Base-by-base conservation (phyloP, 2,113 vertebrate species). In the Danionella cerebrum region DNA sequence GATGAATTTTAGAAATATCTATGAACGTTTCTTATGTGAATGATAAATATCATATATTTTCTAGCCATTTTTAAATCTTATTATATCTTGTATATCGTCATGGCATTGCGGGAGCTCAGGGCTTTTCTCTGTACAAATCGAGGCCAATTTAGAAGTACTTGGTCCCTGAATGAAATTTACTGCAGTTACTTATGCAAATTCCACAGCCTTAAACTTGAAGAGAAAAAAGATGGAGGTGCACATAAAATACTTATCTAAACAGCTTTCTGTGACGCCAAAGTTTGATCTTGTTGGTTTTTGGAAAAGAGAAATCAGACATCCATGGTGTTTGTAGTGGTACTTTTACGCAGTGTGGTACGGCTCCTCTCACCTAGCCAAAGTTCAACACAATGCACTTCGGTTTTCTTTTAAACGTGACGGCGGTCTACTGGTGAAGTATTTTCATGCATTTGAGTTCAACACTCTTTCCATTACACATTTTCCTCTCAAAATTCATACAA, bases 171-270 rank as follows among this genome's bases (percentile, higher is more conserved):
- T 18, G 8, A 6, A n/a, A 44, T 44, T 44, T 60, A 11, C 4
- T 5, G 9, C 31, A 1, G 14, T 53, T 29, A 70, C 70, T 79
- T 81, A 80, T 82, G 77, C 79, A 84, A 76, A 69, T 33, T 50
- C 38, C 35, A 22, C 9, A 59, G 78, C 82, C 78, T 84, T 81
- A 67, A 21, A 6, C 39, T 54, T 29, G 11, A 22, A 33, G 5
- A 45, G 10, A 33, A 8, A 31, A 27, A 33, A 54, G 6, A 27
- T 25, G 8, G 22, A 11, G 2, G 5, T 9, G 21, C 1, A 3
- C 2, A 21, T 3, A 8, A 10, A 9, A 31, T 24, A 16, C 25
- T 24, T 24, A 31, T 13, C 2, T 29, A 2, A 31, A 52, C 18
- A 18, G 5, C 6, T 29, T 31, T 18, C 25, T 2, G 35, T 44